Percentiles rank a stretch among this genome's conserved stretches.
Evolutionary conservation across 2,797 vertebrate species (phyloP).

Genomic region (Brachymystax lenok): DNA sequence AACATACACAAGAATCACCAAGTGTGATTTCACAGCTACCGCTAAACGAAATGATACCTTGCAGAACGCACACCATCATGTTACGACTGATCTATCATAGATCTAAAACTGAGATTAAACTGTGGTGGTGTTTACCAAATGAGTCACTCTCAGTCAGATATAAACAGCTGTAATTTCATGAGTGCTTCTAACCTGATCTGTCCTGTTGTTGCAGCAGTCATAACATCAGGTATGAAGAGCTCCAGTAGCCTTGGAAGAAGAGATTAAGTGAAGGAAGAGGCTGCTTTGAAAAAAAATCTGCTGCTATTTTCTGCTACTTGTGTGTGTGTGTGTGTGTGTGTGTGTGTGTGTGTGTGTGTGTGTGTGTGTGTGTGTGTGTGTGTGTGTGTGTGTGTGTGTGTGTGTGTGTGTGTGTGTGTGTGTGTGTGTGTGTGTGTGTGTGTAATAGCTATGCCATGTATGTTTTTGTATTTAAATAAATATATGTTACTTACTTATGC

Average conservation of each 20-base stretch:
- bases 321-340: neutral
- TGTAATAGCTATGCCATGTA: too few relatives aligned
- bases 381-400: too few relatives aligned
- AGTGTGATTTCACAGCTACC: neutral
- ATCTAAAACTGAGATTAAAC: neutral
- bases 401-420: too few relatives aligned
- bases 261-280: neutral
- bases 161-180: neutral
- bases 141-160: neutral
- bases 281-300: neutral
- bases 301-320: neutral
- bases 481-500: too few relatives aligned
- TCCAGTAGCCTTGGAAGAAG: neutral
- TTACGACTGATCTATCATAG: neutral
- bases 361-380: too few relatives aligned
- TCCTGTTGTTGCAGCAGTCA: neutral
- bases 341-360: too few relatives aligned
- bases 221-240: neutral
- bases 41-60: neutral
- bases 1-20: neutral
- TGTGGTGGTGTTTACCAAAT: neutral
- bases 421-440: too few relatives aligned
- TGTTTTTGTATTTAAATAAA: too few relatives aligned
- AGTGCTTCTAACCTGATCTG: neutral
- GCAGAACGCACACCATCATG: neutral